phyloP scores from a whole-genome alignment of 2,888 invertebrate genomes.

The Meiosimyza platycephala region DNA sequence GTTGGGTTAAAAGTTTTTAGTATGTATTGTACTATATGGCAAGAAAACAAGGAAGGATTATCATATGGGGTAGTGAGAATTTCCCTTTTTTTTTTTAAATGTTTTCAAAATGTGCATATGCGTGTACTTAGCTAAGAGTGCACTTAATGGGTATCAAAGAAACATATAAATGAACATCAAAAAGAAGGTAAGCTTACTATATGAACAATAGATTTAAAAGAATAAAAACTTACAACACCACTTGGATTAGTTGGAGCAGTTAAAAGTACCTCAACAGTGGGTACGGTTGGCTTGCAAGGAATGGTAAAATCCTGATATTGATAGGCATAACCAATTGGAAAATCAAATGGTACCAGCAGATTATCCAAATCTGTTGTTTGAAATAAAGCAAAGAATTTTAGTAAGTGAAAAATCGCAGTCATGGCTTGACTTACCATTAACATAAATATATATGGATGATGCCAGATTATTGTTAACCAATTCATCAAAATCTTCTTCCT shows the following conservation, averaged over 20 bases:
- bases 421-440: slow-evolving; percentile 67
- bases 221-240: slow-evolving; percentile 61
- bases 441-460: slow-evolving; percentile 70
- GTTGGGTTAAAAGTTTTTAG: not conserved
- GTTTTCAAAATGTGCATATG: too few relatives aligned
- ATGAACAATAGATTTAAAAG: not conserved
- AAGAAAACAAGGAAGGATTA: not conserved
- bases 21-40: too few relatives aligned
- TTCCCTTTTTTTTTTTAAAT: too few relatives aligned
- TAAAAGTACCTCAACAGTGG: slow-evolving; percentile 69
- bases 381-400: slow-evolving; percentile 45
- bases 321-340: slow-evolving; percentile 59
- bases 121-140: too few relatives aligned
- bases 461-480: slow-evolving; percentile 61
- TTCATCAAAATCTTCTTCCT: slow-evolving; percentile 60
- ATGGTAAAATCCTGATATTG: slow-evolving; percentile 69
- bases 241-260: slow-evolving; percentile 58
- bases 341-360: slow-evolving; percentile 65
- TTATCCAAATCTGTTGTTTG: slow-evolving; percentile 66
- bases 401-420: not conserved
- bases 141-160: too few relatives aligned
- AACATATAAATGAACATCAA: too few relatives aligned
- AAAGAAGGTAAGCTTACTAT: not conserved
- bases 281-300: slow-evolving; percentile 75
- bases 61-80: too few relatives aligned